Evolutionary conservation across 1,140 invertebrate genomes (phyloP), one percentile per base, ranked within the genome.

Genomic region (Hetaerina americana): DNA sequence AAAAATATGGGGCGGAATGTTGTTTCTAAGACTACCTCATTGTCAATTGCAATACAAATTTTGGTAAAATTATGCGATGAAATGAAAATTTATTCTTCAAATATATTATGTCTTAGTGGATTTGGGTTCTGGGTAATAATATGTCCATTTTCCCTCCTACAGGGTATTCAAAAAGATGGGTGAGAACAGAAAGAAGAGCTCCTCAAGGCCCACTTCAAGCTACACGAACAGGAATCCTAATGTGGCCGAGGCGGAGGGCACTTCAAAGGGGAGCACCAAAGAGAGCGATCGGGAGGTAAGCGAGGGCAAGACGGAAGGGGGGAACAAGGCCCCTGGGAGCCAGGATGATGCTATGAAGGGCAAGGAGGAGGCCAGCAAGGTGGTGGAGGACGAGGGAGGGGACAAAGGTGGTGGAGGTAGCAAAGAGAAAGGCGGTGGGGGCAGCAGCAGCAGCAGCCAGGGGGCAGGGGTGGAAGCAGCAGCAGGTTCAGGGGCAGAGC

Each of bases 351-450:
- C 40, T 67, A 66, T 70, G 28, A 75, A 70, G 27, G 73, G 73
- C 40, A 76, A 78, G 57, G 66, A 71, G 24, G 18, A 66, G n/a
- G 27, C 57, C 40, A 66, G 28, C 1, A 71, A 71, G 18, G 25
- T 15, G 1, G 70, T 79, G 26, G 77, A 80, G 40, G 76, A 80
- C 69, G n/a, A 26, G 69, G 66, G 57, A n/a, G n/a, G n/a, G n/a
- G n/a, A n/a, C n/a, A n/a, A n/a, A n/a, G n/a, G n/a, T n/a, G n/a
- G n/a, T n/a, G n/a, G n/a, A n/a, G n/a, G n/a, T 70, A 28, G 29
- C 24, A 27, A 66, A 25, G n/a, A 27, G 3, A 28, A 57, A 10
- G 70, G 27, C n/a, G n/a, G 22, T 57, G 22, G 8, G 26, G 8
- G 49, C 10, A 3, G 26, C 28, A 66, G 10, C 25, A 66, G 25